Evolutionary conservation across 2,888 invertebrate species (phyloP).

Genomic region (Aproaerema taeniolella): DNA sequence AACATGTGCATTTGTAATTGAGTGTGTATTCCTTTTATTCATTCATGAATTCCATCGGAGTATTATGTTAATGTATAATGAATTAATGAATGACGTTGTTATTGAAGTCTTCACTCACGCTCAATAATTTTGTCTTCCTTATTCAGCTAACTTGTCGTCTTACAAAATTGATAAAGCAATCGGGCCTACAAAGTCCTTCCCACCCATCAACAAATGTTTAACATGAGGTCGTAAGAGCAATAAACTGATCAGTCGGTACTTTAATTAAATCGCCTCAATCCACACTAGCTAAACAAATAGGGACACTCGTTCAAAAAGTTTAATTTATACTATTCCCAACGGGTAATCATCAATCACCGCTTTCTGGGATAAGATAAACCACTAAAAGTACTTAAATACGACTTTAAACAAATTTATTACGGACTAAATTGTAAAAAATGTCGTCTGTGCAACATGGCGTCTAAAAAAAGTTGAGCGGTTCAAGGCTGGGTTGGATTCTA

Average conservation of each 20-base stretch:
- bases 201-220: slow-evolving; percentile 9
- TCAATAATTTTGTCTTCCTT: not conserved
- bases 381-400: too few relatives aligned
- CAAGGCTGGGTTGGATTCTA: slow-evolving; percentile 33
- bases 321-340: slow-evolving; percentile 11
- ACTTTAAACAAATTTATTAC: too few relatives aligned
- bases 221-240: slow-evolving; percentile 5
- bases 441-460: too few relatives aligned
- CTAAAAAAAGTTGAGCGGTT: slow-evolving; percentile 27
- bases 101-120: too few relatives aligned
- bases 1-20: too few relatives aligned
- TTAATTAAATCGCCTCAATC: slow-evolving; percentile 15
- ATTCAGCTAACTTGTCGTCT: too few relatives aligned
- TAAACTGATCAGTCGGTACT: slow-evolving; percentile 12
- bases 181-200: slow-evolving; percentile 4
- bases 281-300: slow-evolving; percentile 13
- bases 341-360: slow-evolving; percentile 14
- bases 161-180: slow-evolving; percentile 5
- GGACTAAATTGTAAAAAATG: too few relatives aligned
- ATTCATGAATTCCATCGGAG: too few relatives aligned
- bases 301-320: slow-evolving; percentile 9
- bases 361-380: slow-evolving; percentile 28
- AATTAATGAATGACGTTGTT: too few relatives aligned
- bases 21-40: too few relatives aligned
- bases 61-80: too few relatives aligned